A percentile compares a stretch with the other conserved stretches of the same genome.
Evolutionary conservation across 2,888 invertebrate species (phyloP).

Genomic region (Apamea crenata): DNA sequence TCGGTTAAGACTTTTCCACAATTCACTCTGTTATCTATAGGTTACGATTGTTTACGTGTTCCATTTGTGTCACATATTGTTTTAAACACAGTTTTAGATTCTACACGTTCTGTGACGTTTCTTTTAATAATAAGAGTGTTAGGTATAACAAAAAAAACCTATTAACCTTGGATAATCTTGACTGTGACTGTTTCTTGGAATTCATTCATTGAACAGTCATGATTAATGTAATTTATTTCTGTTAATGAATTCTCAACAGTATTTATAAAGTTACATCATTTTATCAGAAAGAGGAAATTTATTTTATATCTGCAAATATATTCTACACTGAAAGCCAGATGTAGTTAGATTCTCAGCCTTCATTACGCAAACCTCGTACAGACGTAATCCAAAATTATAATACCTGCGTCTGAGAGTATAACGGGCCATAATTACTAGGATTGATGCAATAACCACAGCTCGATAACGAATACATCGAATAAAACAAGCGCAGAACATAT

Average conservation of each 20-base stretch:
- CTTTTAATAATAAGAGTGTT: slow-evolving; percentile 3
- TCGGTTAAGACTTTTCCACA: slow-evolving; percentile 66
- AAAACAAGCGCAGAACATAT: slow-evolving; percentile 65
- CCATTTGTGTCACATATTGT: slow-evolving; percentile 40
- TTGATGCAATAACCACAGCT: slow-evolving; percentile 67
- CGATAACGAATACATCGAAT: slow-evolving; percentile 67
- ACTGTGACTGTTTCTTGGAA: slow-evolving; percentile 12
- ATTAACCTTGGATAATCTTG: slow-evolving; percentile 26
- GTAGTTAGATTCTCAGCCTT: slow-evolving; percentile 20
- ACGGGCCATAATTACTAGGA: slow-evolving; percentile 70
- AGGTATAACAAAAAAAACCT: slow-evolving; percentile 4
- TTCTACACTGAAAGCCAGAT: slow-evolving; percentile 11
- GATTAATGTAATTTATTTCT: slow-evolving; percentile 5
- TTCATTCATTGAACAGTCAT: slow-evolving; percentile 5
- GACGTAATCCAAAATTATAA: slow-evolving; percentile 63
- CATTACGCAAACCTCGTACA: slow-evolving; percentile 46
- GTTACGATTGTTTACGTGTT: slow-evolving; percentile 53
- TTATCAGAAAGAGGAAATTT: neutral
- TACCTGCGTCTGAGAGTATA: slow-evolving; percentile 47
- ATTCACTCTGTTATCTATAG: slow-evolving; percentile 60
- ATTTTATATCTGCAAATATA: neutral
- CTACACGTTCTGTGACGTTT: neutral
- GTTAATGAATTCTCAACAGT: neutral
- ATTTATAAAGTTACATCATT: neutral
- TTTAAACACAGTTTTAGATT: slow-evolving; percentile 29